A percentile compares a stretch with the other conserved stretches of the same genome.
Conservation (phyloP, 2,888 invertebrate genomes). For the Polydrusus tereticollis region DNA sequence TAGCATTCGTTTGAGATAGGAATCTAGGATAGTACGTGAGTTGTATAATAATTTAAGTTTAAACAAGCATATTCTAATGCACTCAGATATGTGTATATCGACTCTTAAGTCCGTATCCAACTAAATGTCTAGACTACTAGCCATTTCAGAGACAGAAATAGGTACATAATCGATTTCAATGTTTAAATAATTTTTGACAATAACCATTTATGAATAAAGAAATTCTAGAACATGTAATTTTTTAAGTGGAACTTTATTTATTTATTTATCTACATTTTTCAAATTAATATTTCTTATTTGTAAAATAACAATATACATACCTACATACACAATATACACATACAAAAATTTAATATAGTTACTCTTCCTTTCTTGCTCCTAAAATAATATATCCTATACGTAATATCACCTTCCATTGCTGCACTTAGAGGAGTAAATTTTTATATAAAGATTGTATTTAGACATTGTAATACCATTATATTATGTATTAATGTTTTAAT, state of each 20-base stretch:
- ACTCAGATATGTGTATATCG: no score
- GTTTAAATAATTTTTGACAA: no score
- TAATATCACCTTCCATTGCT: conserved; percentile 29
- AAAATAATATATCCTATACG: conserved; percentile 10
- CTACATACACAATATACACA: no score
- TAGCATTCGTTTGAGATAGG: no score
- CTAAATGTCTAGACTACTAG: no score
- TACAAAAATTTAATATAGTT: neutral
- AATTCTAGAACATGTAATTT: neutral
- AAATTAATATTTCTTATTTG: neutral
- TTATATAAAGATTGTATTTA: neutral
- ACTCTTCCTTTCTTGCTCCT: neutral
- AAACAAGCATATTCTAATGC: no score
- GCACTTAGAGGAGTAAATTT: neutral
- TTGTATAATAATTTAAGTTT: no score
- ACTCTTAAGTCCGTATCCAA: no score
- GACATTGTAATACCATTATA: neutral
- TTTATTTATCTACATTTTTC: neutral
- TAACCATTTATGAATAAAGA: no score
- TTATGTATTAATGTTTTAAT: neutral
- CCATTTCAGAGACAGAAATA: no score
- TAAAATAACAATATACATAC: neutral
- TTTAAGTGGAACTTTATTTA: neutral
- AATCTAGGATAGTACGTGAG: no score
- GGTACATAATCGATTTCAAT: no score